phyloP scores from a whole-genome alignment of 2,888 invertebrate species.

The Vanessa cardui region DNA sequence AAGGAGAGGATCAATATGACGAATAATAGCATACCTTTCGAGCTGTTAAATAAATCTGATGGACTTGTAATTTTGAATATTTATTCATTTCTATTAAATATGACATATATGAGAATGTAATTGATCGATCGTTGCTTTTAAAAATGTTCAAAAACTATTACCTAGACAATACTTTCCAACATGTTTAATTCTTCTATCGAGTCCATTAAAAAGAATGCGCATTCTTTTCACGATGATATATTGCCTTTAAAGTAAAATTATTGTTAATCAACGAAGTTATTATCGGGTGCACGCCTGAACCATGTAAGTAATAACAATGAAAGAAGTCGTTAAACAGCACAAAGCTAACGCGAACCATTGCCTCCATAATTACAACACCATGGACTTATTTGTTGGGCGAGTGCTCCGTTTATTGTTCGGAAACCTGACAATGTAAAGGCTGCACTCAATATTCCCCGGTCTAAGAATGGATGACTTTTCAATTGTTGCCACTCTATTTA shows the following conservation, averaged over 20 bases:
- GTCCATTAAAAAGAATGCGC: constrained; percentile 38
- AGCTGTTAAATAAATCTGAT: too few relatives aligned
- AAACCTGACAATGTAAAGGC: constrained; percentile 57
- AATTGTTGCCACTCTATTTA: constrained; percentile 75
- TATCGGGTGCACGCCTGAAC: constrained; percentile 49
- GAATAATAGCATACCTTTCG: too few relatives aligned
- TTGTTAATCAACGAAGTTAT: constrained; percentile 42
- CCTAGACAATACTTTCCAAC: background rate
- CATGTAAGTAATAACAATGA: constrained; percentile 60
- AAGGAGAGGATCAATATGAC: too few relatives aligned
- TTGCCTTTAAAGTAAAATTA: constrained; percentile 28
- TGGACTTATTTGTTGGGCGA: constrained; percentile 59
- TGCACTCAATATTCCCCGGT: constrained; percentile 52
- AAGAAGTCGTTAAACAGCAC: constrained; percentile 52
- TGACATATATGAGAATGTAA: too few relatives aligned
- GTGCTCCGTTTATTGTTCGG: constrained; percentile 57
- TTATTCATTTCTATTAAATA: too few relatives aligned
- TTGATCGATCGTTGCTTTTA: background rate
- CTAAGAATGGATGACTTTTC: constrained; percentile 74
- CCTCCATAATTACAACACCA: constrained; percentile 60
- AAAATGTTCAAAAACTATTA: background rate
- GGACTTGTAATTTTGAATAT: too few relatives aligned
- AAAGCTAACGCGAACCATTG: constrained; percentile 51
- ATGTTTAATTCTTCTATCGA: too few relatives aligned
- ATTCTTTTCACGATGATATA: constrained; percentile 43